These are phyloP conservation scores for Pangasius krempfi DNA, from an alignment of 2,797 vertebrate species.

Conservation along the genomic window DNA sequence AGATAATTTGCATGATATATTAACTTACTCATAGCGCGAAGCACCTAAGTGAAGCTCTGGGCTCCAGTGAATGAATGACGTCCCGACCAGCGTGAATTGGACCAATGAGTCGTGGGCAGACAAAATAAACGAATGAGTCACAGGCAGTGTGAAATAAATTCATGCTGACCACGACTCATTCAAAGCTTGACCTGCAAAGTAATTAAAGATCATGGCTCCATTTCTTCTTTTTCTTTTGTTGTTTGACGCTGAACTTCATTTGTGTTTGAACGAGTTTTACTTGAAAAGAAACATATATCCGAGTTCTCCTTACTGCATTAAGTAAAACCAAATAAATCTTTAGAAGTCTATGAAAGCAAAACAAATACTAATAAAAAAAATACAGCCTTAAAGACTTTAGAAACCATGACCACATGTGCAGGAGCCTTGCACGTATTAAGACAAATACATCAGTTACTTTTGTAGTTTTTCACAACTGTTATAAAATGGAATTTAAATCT, in stretches of 20 bases:
- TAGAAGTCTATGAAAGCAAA: background rate
- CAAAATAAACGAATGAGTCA: conserved; percentile 3
- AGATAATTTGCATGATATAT: background rate
- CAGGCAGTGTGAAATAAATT: background rate
- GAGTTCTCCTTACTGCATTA: background rate
- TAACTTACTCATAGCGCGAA: background rate
- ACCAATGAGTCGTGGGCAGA: background rate
- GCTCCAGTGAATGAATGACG: background rate
- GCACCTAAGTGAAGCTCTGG: background rate
- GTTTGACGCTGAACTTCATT: background rate
- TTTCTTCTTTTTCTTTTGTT: background rate
- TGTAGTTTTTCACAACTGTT: background rate
- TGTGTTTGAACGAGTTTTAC: background rate
- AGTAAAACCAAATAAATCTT: background rate
- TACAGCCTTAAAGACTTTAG: background rate
- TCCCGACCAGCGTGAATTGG: background rate
- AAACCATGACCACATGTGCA: background rate
- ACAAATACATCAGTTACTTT: background rate
- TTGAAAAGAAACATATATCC: background rate
- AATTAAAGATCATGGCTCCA: background rate
- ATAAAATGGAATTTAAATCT: background rate
- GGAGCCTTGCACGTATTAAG: background rate
- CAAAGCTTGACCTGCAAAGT: background rate
- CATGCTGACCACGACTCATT: too few relatives aligned
- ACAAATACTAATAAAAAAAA: background rate